phyloP scores from a whole-genome alignment of 2,113 vertebrate genomes.

The Helogale parvula region DNA sequence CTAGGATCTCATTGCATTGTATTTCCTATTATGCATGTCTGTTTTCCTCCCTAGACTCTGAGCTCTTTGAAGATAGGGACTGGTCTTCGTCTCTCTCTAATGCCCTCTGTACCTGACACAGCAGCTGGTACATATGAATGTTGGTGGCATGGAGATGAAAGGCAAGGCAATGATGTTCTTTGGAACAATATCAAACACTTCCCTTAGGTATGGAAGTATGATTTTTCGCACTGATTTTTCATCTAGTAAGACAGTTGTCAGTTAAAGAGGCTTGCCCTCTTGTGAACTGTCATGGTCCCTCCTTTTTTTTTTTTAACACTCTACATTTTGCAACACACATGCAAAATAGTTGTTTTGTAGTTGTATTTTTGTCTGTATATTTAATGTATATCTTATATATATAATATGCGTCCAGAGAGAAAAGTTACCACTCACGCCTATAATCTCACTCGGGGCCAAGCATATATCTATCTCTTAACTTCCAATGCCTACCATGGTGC shows the following conservation, averaged over 20 bases:
- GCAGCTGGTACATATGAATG: neutral
- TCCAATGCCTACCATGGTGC: neutral
- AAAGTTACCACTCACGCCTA: neutral
- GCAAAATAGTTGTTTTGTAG: conserved; percentile 2
- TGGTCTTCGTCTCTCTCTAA: neutral
- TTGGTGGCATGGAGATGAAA: neutral
- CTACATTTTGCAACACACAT: neutral
- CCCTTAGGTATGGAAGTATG: neutral
- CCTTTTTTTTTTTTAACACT: neutral
- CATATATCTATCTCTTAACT: neutral
- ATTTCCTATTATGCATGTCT: neutral
- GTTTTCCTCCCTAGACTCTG: neutral
- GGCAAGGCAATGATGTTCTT: neutral
- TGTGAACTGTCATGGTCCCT: neutral
- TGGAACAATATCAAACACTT: neutral
- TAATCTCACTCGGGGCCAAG: neutral
- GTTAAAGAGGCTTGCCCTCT: neutral
- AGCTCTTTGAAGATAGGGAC: neutral
- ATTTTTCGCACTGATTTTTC: neutral
- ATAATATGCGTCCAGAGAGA: neutral
- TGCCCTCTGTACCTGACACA: neutral
- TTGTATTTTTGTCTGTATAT: conserved; percentile 2
- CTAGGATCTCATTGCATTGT: neutral
- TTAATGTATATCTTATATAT: neutral
- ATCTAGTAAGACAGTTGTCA: neutral